A percentile compares a stretch with the other conserved stretches of the same genome.
Evolutionary conservation across 2,888 invertebrate genomes (phyloP).

Genomic region (Erebia ligea): DNA sequence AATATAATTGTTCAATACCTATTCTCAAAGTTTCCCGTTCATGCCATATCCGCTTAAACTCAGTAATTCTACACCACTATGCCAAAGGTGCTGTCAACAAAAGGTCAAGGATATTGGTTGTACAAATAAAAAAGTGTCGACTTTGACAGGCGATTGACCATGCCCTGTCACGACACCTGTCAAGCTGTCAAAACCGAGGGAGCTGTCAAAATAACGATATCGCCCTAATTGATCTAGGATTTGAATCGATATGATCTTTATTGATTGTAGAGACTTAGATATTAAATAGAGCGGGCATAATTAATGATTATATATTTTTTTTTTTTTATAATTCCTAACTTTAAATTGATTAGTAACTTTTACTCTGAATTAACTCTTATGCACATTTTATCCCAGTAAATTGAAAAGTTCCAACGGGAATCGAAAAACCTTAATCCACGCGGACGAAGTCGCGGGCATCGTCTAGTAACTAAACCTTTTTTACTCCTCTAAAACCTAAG

Average conservation of each 20-base stretch:
- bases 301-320: neutral
- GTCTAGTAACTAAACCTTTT: neutral
- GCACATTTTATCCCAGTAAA: too few relatives aligned
- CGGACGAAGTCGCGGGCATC: neutral
- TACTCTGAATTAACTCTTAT: too few relatives aligned
- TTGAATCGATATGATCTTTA: slow-evolving; percentile 5
- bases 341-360: too few relatives aligned
- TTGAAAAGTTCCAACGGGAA: too few relatives aligned
- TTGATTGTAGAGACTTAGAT: slow-evolving; percentile 9
- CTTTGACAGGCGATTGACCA: slow-evolving; percentile 22
- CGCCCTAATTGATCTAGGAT: slow-evolving; percentile 44
- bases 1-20: too few relatives aligned
- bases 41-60: too few relatives aligned
- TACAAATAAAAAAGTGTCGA: slow-evolving; percentile 14
- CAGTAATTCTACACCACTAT: neutral
- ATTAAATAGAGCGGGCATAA: neutral
- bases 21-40: too few relatives aligned
- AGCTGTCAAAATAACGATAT: slow-evolving; percentile 47
- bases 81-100: neutral
- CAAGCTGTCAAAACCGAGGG: slow-evolving; percentile 42
- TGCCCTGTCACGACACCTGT: slow-evolving; percentile 46
- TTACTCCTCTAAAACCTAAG: too few relatives aligned
- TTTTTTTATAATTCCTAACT: neutral
- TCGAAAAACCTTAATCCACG: neutral
- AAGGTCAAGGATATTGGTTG: slow-evolving; percentile 12